A percentile compares a stretch with the other conserved stretches of the same genome.
phyloP scores from a whole-genome alignment of 30 jellyfish, hydroid and myxozoan species.

The Hydra vulgaris region DNA sequence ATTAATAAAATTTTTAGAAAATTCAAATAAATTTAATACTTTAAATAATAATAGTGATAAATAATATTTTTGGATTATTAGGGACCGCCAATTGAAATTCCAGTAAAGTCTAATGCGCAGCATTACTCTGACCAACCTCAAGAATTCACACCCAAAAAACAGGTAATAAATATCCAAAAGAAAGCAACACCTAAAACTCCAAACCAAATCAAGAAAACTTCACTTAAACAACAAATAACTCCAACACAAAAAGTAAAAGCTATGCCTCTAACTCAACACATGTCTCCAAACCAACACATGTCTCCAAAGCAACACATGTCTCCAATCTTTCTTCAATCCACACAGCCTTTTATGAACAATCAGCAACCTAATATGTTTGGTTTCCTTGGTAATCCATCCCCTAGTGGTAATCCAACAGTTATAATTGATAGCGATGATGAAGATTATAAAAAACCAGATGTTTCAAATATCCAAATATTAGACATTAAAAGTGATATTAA shows the following conservation, averaged over 20 bases:
- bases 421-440: slow-evolving; percentile 22
- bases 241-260: slow-evolving; percentile 9
- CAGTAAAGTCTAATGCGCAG: not conserved
- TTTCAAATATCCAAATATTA: not conserved
- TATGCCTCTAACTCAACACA: not conserved
- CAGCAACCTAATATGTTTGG: not conserved
- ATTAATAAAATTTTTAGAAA: too few relatives aligned
- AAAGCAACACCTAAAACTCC: not conserved
- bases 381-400: not conserved
- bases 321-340: slow-evolving; percentile 1
- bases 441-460: not conserved
- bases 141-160: not conserved
- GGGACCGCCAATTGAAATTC: not conserved
- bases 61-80: too few relatives aligned
- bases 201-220: not conserved
- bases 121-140: not conserved
- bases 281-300: not conserved
- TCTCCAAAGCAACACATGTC: not conserved
- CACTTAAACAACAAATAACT: not conserved
- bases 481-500: not conserved
- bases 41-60: too few relatives aligned
- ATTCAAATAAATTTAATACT: too few relatives aligned
- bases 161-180: not conserved
- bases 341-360: not conserved
- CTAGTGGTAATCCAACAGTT: slow-evolving; percentile 2